phyloP scores from a whole-genome alignment of 2,113 vertebrate species.

The Engystomops pustulosus region DNA sequence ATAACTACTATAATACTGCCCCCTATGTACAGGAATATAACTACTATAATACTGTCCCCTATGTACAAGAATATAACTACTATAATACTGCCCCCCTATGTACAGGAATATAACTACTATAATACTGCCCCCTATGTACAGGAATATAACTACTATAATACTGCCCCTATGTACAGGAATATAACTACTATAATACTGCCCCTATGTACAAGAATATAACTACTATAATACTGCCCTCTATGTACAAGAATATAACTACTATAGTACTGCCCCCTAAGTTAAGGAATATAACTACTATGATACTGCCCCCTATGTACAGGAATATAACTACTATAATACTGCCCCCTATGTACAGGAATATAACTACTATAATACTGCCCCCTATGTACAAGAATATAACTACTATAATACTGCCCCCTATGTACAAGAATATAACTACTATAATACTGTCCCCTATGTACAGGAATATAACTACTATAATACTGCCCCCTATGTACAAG shows the following conservation, averaged over 20 bases:
- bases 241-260: conserved; percentile 16
- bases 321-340: conserved; percentile 19
- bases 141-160: conserved; percentile 10
- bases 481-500: neutral
- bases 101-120: neutral
- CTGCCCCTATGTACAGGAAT: too few relatives aligned
- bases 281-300: conserved; percentile 8
- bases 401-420: conserved; percentile 1
- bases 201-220: neutral
- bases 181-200: conserved; percentile 10
- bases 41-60: conserved; percentile 5
- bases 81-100: neutral
- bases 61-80: conserved; percentile 14
- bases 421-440: conserved; percentile 6
- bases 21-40: neutral
- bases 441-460: neutral
- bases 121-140: conserved; percentile 9
- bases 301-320: conserved; percentile 1
- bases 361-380: neutral
- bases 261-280: neutral
- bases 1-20: conserved; percentile 12
- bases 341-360: neutral
- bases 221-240: neutral
- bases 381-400: conserved; percentile 17
- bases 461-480: conserved; percentile 6